phyloP scores from a whole-genome alignment of 2,888 invertebrate genomes.

The Pyrocoelia pectoralis region DNA sequence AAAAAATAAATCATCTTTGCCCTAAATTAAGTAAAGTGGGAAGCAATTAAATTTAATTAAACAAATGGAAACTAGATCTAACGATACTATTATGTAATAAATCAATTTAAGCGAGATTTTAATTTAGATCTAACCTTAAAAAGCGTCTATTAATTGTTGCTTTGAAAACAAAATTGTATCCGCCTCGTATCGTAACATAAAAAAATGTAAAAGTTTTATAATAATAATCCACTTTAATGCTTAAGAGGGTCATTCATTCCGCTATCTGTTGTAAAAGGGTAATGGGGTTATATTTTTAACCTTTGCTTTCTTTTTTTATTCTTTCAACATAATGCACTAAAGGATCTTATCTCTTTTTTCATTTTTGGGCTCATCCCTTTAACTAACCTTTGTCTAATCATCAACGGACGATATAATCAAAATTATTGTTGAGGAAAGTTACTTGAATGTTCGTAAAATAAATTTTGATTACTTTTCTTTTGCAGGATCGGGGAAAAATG shows the following conservation, averaged over 20 bases:
- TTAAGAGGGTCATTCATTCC: slow-evolving; percentile 7
- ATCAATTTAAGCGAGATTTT: background rate
- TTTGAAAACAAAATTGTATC: background rate
- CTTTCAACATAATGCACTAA: background rate
- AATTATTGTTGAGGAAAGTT: too few species aligned
- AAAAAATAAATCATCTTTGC: too few species aligned
- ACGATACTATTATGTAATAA: too few species aligned
- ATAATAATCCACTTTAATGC: slow-evolving; percentile 7
- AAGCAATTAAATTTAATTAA: too few species aligned
- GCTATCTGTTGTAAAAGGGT: slow-evolving; percentile 2
- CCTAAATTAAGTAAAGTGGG: too few species aligned
- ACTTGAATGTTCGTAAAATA: too few species aligned
- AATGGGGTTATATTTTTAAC: slow-evolving; percentile 7
- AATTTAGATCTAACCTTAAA: too few species aligned
- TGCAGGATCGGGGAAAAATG: slow-evolving; percentile 12
- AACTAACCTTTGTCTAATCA: background rate
- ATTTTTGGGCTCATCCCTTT: background rate
- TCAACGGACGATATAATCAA: background rate
- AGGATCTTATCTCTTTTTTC: background rate
- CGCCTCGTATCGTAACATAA: background rate
- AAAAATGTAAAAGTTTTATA: background rate
- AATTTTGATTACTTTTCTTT: slow-evolving; percentile 6
- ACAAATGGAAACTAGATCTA: too few species aligned
- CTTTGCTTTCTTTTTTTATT: background rate
- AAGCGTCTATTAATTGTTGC: too few species aligned